Evolutionary conservation across 1,140 invertebrate species (phyloP), one percentile per base, ranked within the genome.

Genomic region (Heterodera schachtii): DNA sequence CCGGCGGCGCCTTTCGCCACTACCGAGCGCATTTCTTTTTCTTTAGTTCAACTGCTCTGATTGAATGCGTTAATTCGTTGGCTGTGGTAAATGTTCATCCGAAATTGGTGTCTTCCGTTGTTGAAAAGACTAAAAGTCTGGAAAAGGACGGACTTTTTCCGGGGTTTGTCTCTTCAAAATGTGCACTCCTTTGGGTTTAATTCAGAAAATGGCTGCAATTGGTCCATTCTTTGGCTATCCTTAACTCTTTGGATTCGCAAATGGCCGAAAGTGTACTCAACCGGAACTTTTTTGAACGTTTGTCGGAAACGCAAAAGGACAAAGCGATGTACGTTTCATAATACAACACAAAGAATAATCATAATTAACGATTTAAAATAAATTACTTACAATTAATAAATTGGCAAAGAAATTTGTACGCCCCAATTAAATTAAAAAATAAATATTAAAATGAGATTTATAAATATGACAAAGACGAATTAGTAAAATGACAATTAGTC

Each of bases 201-300:
- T 69, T 13, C 3, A 78, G 76, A 31, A 8, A 6, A 7, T 69
- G 76, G 76, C 21, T 78, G 3, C 46, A 41, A 3, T 46, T 66
- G 13, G 76, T 31, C 31, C 70, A 78, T 78, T 21, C 70, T 70
- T 21, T 78, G 76, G 47, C 76, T 7, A 69, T 66, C n/a, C 66
- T 78, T 5, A 46, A 21, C 21, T 67, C 21, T 3, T 13, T 78
- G 21, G 21, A 43, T 46, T 7, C n/a, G 19, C 66, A 43, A 43
- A 13, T 66, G 66, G 76, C 76, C 13, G 76, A 78, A 69, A 64
- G 49, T 16, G 76, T 78, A 8, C 76, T 78, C 11, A 69, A 78
- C 21, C 41, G 16, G 46, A 21, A n/a, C 5, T 78, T 66, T 47
- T 31, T 78, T 5, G 31, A 16, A 41, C 9, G 5, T 19, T 7